These are phyloP conservation scores for Idris sp. DNA, from an alignment of 1,140 invertebrate species.

Conservation along the genomic window DNA sequence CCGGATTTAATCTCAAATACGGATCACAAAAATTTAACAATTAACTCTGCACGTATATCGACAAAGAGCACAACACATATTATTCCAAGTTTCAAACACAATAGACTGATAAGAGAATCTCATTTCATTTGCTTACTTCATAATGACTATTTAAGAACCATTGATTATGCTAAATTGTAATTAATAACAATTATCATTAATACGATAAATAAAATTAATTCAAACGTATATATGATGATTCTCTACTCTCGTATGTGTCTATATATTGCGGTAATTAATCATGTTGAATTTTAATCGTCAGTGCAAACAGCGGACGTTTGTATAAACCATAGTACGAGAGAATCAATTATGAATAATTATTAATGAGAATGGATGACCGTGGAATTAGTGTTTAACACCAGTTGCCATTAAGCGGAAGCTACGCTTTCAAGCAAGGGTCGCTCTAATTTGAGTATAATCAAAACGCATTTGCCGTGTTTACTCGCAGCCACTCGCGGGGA, in stretches of 20 bases:
- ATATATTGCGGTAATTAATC: slow-evolving; percentile 33
- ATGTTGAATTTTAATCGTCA: slow-evolving; percentile 18
- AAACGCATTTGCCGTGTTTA: slow-evolving; percentile 11
- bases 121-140: too few relatives aligned
- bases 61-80: too few relatives aligned
- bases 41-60: too few relatives aligned
- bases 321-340: slow-evolving; percentile 22
- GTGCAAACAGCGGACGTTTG: slow-evolving; percentile 8
- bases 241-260: background rate
- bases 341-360: slow-evolving; percentile 34
- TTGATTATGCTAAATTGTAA: slow-evolving; percentile 16
- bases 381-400: slow-evolving; percentile 31
- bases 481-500: slow-evolving; percentile 6
- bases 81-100: too few relatives aligned
- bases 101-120: too few relatives aligned
- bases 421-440: slow-evolving; percentile 24
- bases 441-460: slow-evolving; percentile 34
- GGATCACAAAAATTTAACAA: too few relatives aligned
- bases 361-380: slow-evolving; percentile 26
- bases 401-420: slow-evolving; percentile 28
- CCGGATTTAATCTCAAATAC: too few relatives aligned
- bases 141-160: slow-evolving; percentile 24
- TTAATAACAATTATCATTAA: slow-evolving; percentile 28
- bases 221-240: slow-evolving; percentile 8
- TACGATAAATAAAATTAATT: slow-evolving; percentile 13